Evolutionary conservation across 2,888 invertebrate genomes (phyloP).

Genomic region (Melikaiella ostensackeni): DNA sequence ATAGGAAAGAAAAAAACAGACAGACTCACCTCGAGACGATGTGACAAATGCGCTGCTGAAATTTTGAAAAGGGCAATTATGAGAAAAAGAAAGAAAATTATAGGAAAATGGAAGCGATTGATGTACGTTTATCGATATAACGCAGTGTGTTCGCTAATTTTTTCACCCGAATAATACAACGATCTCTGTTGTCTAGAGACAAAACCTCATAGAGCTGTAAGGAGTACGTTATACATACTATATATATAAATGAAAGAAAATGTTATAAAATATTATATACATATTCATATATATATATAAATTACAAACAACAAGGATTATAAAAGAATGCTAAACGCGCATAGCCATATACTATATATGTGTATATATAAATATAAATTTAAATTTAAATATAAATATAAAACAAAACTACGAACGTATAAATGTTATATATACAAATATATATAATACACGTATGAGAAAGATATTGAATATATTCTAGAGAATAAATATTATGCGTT

Average conservation of each 20-base stretch:
- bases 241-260: constrained; percentile 45
- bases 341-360: constrained; percentile 48
- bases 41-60: constrained; percentile 45
- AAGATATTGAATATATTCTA: constrained; percentile 61
- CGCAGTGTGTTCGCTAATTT: constrained; percentile 53
- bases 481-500: constrained; percentile 61
- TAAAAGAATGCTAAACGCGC: constrained; percentile 49
- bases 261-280: constrained; percentile 45
- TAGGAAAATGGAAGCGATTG: constrained; percentile 39
- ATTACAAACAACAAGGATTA: constrained; percentile 49
- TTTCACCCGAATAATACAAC: constrained; percentile 63
- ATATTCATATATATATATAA: constrained; percentile 49
- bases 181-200: constrained; percentile 66
- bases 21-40: constrained; percentile 47
- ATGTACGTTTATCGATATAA: constrained; percentile 30
- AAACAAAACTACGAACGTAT: constrained; percentile 39
- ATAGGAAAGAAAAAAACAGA: constrained; percentile 47
- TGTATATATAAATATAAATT: constrained; percentile 48
- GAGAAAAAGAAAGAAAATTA: constrained; percentile 17
- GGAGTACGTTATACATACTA: constrained; percentile 48
- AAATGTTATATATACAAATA: constrained; percentile 50
- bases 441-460: constrained; percentile 47
- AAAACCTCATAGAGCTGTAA: constrained; percentile 66
- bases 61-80: constrained; percentile 36
- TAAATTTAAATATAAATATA: constrained; percentile 45